Conservation (phyloP, 1,140 invertebrate species). For the Cardiocondyla obscurior region DNA sequence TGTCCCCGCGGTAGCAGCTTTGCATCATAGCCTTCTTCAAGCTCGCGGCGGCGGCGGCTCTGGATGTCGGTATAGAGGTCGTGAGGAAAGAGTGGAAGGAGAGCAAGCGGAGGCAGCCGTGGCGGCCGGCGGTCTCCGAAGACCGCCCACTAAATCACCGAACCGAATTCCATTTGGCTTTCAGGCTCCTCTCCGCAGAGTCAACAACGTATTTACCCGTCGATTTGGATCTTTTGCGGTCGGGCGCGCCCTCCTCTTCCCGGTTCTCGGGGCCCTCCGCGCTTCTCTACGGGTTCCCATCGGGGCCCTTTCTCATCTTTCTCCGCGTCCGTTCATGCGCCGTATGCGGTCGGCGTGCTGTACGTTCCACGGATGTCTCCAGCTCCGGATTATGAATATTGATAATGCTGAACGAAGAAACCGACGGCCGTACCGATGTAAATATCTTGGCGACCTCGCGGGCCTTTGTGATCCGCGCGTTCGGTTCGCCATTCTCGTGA, state of each 20-base stretch:
- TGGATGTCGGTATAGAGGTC: constrained; percentile 39
- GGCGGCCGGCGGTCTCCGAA: constrained; percentile 76
- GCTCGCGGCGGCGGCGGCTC: constrained; percentile 7
- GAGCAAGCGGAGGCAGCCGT: constrained; percentile 47
- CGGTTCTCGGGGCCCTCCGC: background rate
- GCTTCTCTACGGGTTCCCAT: constrained; percentile 43
- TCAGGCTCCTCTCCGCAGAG: constrained; percentile 75
- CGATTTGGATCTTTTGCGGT: constrained; percentile 81
- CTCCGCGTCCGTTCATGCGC: constrained; percentile 53
- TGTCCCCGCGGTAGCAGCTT: constrained; percentile 64
- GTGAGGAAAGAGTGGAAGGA: constrained; percentile 9
- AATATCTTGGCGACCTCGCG: constrained; percentile 69
- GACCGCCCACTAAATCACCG: constrained; percentile 81
- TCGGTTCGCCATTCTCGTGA: constrained; percentile 5
- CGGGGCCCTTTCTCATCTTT: constrained; percentile 12
- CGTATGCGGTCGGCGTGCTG: constrained; percentile 74
- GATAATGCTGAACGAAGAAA: constrained; percentile 74
- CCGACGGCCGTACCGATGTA: constrained; percentile 66
- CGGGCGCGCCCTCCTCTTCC: constrained; percentile 30
- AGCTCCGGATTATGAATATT: constrained; percentile 80
- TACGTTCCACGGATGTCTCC: constrained; percentile 74
- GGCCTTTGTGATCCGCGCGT: constrained; percentile 66
- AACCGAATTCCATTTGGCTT: constrained; percentile 81
- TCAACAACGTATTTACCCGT: constrained; percentile 82
- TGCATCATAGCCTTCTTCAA: constrained; percentile 53